Evolutionary conservation across 2,113 vertebrate species (phyloP).

Genomic region (Gopherus flavomarginatus): DNA sequence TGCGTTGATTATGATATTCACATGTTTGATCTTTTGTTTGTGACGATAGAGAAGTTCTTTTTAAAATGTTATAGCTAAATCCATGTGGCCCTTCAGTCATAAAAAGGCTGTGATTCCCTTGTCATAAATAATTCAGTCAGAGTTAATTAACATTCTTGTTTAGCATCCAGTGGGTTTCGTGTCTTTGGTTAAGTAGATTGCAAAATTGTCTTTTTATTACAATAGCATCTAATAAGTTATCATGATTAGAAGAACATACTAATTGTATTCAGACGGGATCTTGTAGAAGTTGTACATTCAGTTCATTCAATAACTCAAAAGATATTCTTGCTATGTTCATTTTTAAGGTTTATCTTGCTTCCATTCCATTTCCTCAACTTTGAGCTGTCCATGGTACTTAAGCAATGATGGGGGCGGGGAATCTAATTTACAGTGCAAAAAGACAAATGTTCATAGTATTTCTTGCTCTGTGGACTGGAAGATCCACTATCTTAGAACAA

Average conservation of each 20-base stretch:
- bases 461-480: neutral
- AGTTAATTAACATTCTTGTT: conserved; percentile 64
- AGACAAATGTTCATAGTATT: neutral
- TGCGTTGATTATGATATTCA: neutral
- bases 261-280: neutral
- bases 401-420: neutral
- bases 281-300: neutral
- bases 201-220: conserved; percentile 18
- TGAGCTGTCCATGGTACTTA: neutral
- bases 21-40: conserved; percentile 17
- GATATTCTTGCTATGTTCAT: neutral
- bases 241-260: neutral
- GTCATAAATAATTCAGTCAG: conserved; percentile 64
- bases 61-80: conserved; percentile 17
- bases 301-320: neutral
- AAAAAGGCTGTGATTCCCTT: conserved; percentile 23
- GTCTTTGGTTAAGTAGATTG: conserved; percentile 22
- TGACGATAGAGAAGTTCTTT: neutral
- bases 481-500: neutral
- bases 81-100: neutral
- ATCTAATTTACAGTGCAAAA: neutral
- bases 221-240: neutral
- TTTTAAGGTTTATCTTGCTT: neutral
- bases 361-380: neutral
- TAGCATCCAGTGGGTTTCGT: neutral